phyloP scores from a whole-genome alignment of 2,797 vertebrate species.

The Sphenodon punctatus region DNA sequence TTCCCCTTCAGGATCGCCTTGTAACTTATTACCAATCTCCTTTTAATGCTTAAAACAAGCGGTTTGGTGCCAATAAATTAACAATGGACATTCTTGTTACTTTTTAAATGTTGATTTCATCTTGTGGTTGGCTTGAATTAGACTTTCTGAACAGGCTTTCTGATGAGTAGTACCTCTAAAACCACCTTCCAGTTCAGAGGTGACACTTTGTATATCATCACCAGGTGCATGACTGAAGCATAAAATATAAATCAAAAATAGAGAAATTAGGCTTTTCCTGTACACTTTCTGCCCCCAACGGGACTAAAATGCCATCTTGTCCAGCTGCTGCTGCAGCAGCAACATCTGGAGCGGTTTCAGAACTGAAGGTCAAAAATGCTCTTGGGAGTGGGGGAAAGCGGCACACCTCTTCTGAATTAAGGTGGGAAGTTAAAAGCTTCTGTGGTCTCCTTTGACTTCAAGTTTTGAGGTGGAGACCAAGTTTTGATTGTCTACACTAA shows the following conservation, averaged over 20 bases:
- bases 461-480: background rate
- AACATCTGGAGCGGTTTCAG: background rate
- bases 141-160: slow-evolving; percentile 44
- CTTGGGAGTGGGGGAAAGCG: background rate
- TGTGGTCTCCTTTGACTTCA: background rate
- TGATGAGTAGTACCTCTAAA: slow-evolving; percentile 24
- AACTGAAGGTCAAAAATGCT: background rate
- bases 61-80: slow-evolving; percentile 60
- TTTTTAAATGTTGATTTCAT: slow-evolving; percentile 65
- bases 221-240: background rate
- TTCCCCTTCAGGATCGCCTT: too few species aligned
- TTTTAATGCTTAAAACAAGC: slow-evolving; percentile 55
- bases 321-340: background rate
- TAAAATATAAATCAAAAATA: background rate
- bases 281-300: background rate
- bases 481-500: background rate
- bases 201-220: background rate
- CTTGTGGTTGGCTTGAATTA: slow-evolving; percentile 43
- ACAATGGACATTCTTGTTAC: slow-evolving; percentile 65
- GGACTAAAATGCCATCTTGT: background rate
- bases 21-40: too few species aligned
- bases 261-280: background rate
- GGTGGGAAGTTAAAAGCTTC: background rate
- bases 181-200: slow-evolving; percentile 20
- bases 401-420: background rate